These are phyloP conservation scores for Melanerpes formicivorus DNA, from an alignment of 2,113 vertebrate genomes.

Conservation along the genomic window DNA sequence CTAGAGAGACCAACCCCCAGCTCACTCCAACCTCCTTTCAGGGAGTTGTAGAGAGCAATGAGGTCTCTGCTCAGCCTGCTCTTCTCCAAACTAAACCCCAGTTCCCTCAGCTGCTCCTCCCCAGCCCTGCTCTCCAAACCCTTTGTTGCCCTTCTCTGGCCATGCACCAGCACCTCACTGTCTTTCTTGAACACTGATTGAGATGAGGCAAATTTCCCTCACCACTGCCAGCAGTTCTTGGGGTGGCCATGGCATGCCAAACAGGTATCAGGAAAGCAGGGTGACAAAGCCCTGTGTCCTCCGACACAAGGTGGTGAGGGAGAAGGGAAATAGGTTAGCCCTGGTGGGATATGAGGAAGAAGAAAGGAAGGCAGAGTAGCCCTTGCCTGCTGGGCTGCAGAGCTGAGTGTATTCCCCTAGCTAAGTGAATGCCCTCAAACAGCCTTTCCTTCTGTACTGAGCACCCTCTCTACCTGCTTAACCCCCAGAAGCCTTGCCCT, in stretches of 20 bases:
- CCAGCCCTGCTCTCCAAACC: no score
- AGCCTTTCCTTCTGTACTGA: neutral
- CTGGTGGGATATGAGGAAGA: neutral
- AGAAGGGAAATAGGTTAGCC: neutral
- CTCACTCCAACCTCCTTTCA: no score
- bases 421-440: neutral
- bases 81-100: no score
- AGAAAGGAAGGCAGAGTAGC: neutral
- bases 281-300: neutral
- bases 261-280: neutral
- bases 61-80: no score
- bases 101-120: no score
- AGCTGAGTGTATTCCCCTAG: neutral
- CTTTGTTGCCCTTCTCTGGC: no score
- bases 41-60: no score
- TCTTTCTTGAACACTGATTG: neutral
- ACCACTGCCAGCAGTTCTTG: neutral
- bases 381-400: neutral
- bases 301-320: neutral
- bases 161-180: no score
- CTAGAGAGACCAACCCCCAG: no score
- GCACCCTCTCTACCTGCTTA: neutral
- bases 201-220: neutral
- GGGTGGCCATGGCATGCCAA: neutral
- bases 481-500: neutral